Evolutionary conservation across 37 sponge, comb jelly and placozoan species (phyloP), one percentile per base, ranked within the genome.

Genomic region (Haliclona indistincta): DNA sequence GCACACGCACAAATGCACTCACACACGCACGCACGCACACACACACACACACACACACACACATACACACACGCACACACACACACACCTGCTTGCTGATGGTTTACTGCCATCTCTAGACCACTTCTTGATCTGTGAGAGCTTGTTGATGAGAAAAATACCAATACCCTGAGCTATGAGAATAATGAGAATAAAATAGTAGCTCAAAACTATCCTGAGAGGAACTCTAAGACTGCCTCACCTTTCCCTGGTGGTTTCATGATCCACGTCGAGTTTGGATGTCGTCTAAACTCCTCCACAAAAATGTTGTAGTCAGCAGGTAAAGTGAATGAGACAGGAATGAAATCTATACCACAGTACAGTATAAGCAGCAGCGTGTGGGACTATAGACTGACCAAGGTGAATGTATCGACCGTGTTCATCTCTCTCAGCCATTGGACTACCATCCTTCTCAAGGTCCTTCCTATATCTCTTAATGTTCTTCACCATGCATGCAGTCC

Each of bases 301-400:
- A 98, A 98, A 2, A 98, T 83, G 73, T 98, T 98, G 80, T 98
- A 98, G 74, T 98, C 99, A 38, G 95, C 95, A 20, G 99, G 99
- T 2, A 98, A 75, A 63, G 89, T 87, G 79, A 79, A 94, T 3
- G 99, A 94, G 0, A 89, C 88, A 33, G 99, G 99, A 49, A 98
- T 86, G 70, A 98, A 98, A 56, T 97, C 98, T 85, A 68, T 41
- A 64, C 1, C 7, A n/a, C 23, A 13, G n/a, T 26, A 0, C 26
- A 43, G 30, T 25, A 17, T 20, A n/a, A n/a, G 40, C 13, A 69
- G 30, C 64, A 58, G 10, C 28, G 7, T 30, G 15, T 20, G 15
- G 29, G 13, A 26, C 40, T 26, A 44, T 25, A 5, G 4, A 22
- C 76, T 40, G n/a, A 89, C 90, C 90, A 15, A 89, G 63, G 47